Base-by-base conservation (phyloP, 2,797 vertebrate species). In the Basileuterus tristriatus region DNA sequence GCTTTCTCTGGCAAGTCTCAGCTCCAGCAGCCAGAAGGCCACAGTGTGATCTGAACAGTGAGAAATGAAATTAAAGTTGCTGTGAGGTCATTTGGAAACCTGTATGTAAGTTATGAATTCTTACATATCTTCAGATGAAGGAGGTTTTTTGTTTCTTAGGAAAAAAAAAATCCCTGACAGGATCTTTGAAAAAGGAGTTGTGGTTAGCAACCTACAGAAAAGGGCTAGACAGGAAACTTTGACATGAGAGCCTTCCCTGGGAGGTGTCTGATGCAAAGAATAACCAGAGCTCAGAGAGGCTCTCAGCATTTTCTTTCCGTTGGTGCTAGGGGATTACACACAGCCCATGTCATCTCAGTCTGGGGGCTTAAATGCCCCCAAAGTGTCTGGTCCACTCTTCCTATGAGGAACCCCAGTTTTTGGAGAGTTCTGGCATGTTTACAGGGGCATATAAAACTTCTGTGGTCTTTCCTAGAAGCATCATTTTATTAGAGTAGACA, bases 251-350 rank as follows among this genome's bases (percentile, higher is more conserved):
- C 37, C 26, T 68, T 79, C 22, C 26, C 29, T 4, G 2, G 16
- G 60, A 69, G 36, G 47, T 56, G 27, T 43, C 79, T 49, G 60
- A 24, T 53, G 39, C 27, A 59, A 67, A 39, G n/a, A 68, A 18
- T 1, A 0, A 29, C 27, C 27, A 53, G 47, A 77, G 19, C 52
- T 53, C 4, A 1, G 14, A 39, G 43, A 2, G 0, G 4, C 36
- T 68, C 21, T 59, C 46, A 23, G n/a, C 22, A 9, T 68, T 90
- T 62, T 76, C 34, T 58, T 80, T 63, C 12, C 20, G 15, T 70
- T 52, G 56, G 30, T 24, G 4, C 15, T 37, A 14, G 12, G 6
- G 24, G 3, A 27, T 29, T 26, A 34, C 43, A 4, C 1, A 4
- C 46, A 82, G 74, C 36, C 27, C 0, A 0, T 47, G 36, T 24